phyloP scores from a whole-genome alignment of 2,888 invertebrate species.

The Polietes domitor region DNA sequence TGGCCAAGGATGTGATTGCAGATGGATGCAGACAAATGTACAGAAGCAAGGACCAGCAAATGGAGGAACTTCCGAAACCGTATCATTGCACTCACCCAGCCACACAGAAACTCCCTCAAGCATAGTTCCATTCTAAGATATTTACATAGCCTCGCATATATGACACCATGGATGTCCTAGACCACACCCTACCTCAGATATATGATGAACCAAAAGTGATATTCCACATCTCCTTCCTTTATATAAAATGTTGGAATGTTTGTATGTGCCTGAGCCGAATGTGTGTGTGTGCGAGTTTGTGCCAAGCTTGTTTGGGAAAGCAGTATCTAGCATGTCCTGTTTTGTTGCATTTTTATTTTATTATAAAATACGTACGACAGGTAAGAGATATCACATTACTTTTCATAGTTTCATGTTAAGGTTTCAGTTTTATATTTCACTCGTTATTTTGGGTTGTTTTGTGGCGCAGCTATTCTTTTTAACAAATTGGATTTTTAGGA shows the following conservation, averaged over 20 bases:
- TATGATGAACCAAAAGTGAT: neutral
- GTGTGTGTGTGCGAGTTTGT: neutral
- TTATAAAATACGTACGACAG: constrained; percentile 39
- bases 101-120: neutral
- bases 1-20: neutral
- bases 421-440: constrained; percentile 36
- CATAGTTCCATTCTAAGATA: neutral
- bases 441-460: neutral
- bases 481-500: no score
- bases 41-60: neutral
- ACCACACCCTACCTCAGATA: neutral
- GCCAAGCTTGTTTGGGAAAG: neutral
- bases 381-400: constrained; percentile 64
- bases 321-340: neutral
- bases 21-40: neutral
- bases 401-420: constrained; percentile 59
- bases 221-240: neutral
- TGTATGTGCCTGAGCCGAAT: neutral
- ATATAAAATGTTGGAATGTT: constrained; percentile 9
- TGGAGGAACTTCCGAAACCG: neutral
- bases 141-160: neutral
- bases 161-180: neutral
- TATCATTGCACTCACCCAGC: neutral
- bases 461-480: neutral
- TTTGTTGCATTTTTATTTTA: constrained; percentile 31